Conservation (phyloP, 2,113 vertebrate species). For the Ceuthmochares aereus region DNA sequence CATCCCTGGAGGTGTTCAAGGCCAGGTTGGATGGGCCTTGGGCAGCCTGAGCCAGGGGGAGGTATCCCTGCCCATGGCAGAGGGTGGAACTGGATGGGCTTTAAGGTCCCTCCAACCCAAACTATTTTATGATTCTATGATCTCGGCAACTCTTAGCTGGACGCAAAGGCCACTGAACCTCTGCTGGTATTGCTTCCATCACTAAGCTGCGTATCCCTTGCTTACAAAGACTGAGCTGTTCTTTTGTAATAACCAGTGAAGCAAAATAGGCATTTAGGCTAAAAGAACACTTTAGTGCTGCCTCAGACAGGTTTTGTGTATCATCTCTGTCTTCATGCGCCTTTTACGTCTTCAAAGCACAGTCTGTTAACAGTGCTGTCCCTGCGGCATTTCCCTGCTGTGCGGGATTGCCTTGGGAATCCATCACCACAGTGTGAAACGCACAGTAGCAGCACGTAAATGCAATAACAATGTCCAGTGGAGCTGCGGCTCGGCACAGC, state of each 20-base stretch:
- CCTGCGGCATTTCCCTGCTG: not conserved
- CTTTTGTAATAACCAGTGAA: slow-evolving; percentile 48
- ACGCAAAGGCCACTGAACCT: not conserved
- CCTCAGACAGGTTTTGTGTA: not conserved
- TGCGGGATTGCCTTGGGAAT: not conserved
- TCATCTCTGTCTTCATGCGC: slow-evolving; percentile 23
- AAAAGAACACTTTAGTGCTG: slow-evolving; percentile 25
- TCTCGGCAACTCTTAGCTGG: not conserved
- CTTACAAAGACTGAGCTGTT: slow-evolving; percentile 5
- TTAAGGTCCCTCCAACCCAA: too few relatives aligned
- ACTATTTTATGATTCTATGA: too few relatives aligned
- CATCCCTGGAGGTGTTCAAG: too few relatives aligned
- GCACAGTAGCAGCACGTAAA: not conserved
- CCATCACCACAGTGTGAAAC: not conserved
- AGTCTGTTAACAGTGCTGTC: not conserved
- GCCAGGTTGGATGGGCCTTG: too few relatives aligned
- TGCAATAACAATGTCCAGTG: not conserved
- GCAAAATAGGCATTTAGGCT: slow-evolving; percentile 32
- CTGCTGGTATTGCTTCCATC: not conserved
- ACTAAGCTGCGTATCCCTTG: not conserved
- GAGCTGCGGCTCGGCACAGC: not conserved
- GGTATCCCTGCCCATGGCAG: too few relatives aligned
- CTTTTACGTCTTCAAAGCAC: slow-evolving; percentile 34
- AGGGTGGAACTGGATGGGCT: too few relatives aligned
- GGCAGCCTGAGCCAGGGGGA: too few relatives aligned